A percentile compares a stretch with the other conserved stretches of the same genome.
Evolutionary conservation across 2,797 vertebrate genomes (phyloP).

Genomic region (Phrynocephalus guinanensis): DNA sequence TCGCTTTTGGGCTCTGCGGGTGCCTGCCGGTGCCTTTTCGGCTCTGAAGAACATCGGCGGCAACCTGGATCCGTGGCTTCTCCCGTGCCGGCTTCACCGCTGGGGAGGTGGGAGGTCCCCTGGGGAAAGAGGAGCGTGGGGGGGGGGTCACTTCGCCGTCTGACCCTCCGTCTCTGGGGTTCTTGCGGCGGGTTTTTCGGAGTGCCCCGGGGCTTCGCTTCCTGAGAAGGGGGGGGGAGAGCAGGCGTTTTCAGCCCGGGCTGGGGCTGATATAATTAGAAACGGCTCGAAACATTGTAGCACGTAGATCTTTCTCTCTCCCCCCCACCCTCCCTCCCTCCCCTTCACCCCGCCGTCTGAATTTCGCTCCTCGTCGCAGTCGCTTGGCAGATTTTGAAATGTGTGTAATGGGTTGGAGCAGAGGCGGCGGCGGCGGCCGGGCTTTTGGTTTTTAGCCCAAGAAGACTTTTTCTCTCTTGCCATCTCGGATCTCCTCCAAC

Average conservation of each 20-base stretch:
- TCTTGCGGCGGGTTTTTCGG: not conserved
- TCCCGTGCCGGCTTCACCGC: not conserved
- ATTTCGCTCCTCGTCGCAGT: not conserved
- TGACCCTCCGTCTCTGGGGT: too few relatives aligned
- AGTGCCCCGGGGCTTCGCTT: not conserved
- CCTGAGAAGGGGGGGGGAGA: not conserved
- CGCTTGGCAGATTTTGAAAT: conserved; percentile 1
- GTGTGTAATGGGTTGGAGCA: not conserved
- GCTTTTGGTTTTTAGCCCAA: too few relatives aligned
- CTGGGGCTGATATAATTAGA: conserved; percentile 39
- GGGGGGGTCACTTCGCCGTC: not conserved
- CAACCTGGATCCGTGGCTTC: too few relatives aligned
- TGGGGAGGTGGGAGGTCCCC: not conserved
- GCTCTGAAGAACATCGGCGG: too few relatives aligned
- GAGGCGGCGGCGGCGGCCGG: too few relatives aligned
- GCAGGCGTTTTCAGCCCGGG: not conserved
- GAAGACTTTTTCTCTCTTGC: too few relatives aligned
- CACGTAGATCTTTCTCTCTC: conserved; percentile 2
- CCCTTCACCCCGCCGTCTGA: not conserved
- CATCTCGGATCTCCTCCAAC: not conserved
- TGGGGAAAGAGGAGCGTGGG: not conserved
- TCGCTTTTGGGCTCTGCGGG: too few relatives aligned
- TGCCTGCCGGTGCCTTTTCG: too few relatives aligned
- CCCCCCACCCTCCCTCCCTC: not conserved
- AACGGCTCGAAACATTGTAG: conserved; percentile 18